Percentiles rank a stretch among this genome's conserved stretches.
Evolutionary conservation across 2,797 vertebrate species (phyloP).

Genomic region (Telmatherina bonti): DNA sequence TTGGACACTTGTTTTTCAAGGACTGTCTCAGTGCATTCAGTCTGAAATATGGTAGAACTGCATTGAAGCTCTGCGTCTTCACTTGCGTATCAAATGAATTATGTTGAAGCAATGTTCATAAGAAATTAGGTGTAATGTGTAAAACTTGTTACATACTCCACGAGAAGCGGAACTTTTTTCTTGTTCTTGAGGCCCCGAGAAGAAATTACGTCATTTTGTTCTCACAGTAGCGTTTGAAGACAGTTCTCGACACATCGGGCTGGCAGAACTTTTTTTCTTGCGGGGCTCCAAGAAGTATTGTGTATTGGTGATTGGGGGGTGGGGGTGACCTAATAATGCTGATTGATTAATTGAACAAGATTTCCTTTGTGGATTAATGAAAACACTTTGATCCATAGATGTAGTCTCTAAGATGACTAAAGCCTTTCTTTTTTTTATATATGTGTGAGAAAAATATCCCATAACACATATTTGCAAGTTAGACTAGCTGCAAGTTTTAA

Average conservation of each 20-base stretch:
- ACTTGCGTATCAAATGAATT: neutral
- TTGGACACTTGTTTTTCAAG: neutral
- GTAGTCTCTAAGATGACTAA: neutral
- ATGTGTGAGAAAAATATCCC: neutral
- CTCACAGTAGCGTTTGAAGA: too few relatives aligned
- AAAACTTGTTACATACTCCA: too few relatives aligned
- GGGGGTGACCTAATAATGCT: neutral
- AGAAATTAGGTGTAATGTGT: neutral
- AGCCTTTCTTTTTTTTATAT: neutral
- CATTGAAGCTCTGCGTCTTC: neutral
- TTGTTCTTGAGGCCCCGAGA: too few relatives aligned
- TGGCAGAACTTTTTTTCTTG: too few relatives aligned
- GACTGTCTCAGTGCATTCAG: neutral
- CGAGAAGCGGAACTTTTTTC: too few relatives aligned
- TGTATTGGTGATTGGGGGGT: neutral
- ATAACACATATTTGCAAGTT: neutral
- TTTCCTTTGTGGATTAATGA: neutral
- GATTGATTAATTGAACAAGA: neutral
- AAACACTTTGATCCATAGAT: neutral
- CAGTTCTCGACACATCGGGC: too few relatives aligned
- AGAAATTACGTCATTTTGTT: too few relatives aligned
- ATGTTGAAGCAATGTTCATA: neutral
- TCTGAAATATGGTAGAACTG: neutral
- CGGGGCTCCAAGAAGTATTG: too few relatives aligned
- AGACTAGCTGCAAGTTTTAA: neutral